Percentiles rank a stretch among this genome's conserved stretches.
Evolutionary conservation across 2,113 vertebrate species (phyloP).

Genomic region (Nycticryphes semicollaris): DNA sequence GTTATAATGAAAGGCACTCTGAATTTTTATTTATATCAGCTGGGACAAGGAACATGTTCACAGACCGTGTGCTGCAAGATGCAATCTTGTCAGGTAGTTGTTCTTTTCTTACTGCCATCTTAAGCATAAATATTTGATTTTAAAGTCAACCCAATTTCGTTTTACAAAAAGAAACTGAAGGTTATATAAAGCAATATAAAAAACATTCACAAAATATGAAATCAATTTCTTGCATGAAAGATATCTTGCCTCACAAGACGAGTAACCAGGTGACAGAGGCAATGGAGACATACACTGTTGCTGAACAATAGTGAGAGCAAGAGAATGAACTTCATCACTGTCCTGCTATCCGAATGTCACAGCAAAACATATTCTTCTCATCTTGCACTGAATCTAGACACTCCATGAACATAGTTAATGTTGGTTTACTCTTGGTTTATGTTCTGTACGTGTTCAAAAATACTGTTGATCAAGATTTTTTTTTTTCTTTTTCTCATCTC

Average conservation of each 20-base stretch:
- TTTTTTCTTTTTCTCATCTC: not conserved
- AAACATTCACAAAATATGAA: not conserved
- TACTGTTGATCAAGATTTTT: not conserved
- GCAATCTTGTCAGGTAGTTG: not conserved
- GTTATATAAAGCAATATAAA: not conserved
- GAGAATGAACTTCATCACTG: not conserved
- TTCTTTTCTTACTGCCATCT: not conserved
- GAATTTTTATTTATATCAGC: not conserved
- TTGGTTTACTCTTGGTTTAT: not conserved
- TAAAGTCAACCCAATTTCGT: not conserved
- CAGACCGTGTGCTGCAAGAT: not conserved
- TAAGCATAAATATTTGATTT: not conserved
- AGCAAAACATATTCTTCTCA: not conserved
- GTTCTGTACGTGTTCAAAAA: not conserved
- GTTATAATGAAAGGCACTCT: not conserved
- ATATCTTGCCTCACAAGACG: not conserved
- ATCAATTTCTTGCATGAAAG: not conserved
- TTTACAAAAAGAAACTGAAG: not conserved
- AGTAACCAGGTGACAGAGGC: not conserved
- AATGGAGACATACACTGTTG: not conserved
- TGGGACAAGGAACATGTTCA: not conserved
- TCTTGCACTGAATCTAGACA: not conserved
- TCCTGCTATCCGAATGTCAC: accelerated
- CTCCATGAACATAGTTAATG: not conserved
- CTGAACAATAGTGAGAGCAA: not conserved